phyloP scores from a whole-genome alignment of 2,113 vertebrate species.

The Tychaedon coryphoeus region DNA sequence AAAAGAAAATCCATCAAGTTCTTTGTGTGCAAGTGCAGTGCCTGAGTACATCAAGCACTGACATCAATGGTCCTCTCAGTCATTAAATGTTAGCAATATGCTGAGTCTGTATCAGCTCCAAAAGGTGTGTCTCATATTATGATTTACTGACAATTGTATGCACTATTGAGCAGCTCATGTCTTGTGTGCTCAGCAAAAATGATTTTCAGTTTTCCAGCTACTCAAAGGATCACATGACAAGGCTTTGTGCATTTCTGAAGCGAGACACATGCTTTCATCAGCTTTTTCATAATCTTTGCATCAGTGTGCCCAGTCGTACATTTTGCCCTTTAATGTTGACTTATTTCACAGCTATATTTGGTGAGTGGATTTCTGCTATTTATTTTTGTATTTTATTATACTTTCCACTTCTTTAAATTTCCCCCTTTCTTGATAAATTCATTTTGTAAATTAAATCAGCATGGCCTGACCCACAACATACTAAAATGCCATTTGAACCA shows the following conservation, averaged over 20 bases:
- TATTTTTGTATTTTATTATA: not conserved
- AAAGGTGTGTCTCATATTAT: not conserved
- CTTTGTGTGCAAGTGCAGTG: not conserved
- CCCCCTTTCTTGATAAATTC: slow-evolving; percentile 1
- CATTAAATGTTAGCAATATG: not conserved
- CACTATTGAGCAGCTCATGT: not conserved
- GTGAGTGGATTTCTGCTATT: not conserved
- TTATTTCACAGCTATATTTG: not conserved
- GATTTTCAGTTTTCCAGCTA: not conserved
- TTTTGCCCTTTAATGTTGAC: not conserved
- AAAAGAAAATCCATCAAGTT: not conserved
- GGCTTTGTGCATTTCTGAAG: not conserved
- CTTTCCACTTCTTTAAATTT: slow-evolving; percentile 12
- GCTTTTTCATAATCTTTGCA: not conserved
- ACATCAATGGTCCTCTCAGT: not conserved
- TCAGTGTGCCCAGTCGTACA: not conserved
- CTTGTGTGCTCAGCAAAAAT: not conserved
- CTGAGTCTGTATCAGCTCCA: not conserved
- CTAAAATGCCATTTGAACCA: slow-evolving; percentile 41
- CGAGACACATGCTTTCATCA: not conserved
- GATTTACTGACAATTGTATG: not conserved
- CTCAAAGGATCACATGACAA: not conserved
- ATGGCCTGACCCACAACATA: not conserved
- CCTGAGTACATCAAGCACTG: not conserved
- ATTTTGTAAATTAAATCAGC: slow-evolving; percentile 54